Percentiles rank a stretch among this genome's conserved stretches.
Conservation (phyloP, 2,888 invertebrate species). For the Andrena flavipes region DNA sequence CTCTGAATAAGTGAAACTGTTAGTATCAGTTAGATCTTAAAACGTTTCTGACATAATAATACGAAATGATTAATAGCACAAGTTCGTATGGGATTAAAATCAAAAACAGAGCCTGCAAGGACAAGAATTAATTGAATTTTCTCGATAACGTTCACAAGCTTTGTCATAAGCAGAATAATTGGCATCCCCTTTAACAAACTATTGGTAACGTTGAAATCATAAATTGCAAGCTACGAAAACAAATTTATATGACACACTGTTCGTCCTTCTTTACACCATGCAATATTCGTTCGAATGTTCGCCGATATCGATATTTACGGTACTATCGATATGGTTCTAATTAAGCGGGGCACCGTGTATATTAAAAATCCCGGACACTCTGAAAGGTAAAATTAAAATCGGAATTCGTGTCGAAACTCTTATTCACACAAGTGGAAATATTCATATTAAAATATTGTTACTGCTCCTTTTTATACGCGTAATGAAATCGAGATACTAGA, state of each 20-base stretch:
- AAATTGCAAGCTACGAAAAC: not conserved
- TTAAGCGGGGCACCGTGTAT: not conserved
- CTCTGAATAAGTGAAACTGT: not conserved
- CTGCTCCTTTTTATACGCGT: not conserved
- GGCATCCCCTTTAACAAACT: not conserved
- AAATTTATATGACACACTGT: not conserved
- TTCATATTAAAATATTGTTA: not conserved
- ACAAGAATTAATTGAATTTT: too few relatives aligned
- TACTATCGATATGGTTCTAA: not conserved
- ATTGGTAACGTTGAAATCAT: not conserved
- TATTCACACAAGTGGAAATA: not conserved
- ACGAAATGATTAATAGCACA: not conserved
- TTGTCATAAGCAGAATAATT: not conserved
- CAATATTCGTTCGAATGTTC: conserved; percentile 10
- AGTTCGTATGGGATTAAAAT: too few relatives aligned
- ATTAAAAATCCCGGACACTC: not conserved
- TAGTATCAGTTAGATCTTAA: not conserved
- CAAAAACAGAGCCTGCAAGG: too few relatives aligned
- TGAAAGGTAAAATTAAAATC: not conserved
- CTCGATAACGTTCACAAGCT: not conserved
- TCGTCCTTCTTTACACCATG: not conserved
- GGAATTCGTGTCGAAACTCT: not conserved
- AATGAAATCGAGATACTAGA: not conserved
- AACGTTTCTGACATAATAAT: too few relatives aligned
- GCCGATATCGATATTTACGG: conserved; percentile 27